phyloP scores from a whole-genome alignment of 2,888 invertebrate species.

The Drosophila tanythrix region DNA sequence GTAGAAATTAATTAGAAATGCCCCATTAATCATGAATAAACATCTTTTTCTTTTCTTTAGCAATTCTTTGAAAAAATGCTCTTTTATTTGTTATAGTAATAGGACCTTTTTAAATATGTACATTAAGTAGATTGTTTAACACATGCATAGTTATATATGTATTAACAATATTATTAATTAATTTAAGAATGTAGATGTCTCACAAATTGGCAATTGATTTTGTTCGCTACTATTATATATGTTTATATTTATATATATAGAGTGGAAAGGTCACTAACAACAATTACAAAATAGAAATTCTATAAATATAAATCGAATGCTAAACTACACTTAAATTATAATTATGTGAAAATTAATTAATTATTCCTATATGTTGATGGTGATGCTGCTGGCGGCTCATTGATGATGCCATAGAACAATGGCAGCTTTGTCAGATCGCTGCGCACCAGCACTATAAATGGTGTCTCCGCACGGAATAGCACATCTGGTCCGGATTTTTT shows the following conservation, averaged over 20 bases:
- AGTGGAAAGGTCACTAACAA: conserved; percentile 4
- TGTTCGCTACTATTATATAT: background rate
- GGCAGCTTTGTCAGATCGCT: conserved; percentile 87
- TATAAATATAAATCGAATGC: conserved; percentile 27
- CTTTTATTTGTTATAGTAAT: conserved; percentile 7
- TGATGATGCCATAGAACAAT: conserved; percentile 89
- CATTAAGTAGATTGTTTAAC: conserved; percentile 15
- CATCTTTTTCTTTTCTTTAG: background rate
- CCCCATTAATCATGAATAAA: background rate
- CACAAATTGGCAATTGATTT: background rate
- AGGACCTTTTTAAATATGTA: conserved; percentile 20
- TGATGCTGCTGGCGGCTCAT: conserved; percentile 84
- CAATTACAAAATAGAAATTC: conserved; percentile 12
- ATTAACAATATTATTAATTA: conserved; percentile 26
- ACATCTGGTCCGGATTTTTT: conserved; percentile 86
- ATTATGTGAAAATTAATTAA: conserved; percentile 23
- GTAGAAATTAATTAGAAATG: background rate
- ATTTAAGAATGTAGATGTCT: background rate
- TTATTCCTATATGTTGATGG: conserved; percentile 5
- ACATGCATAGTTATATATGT: conserved; percentile 22
- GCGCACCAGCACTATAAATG: conserved; percentile 89
- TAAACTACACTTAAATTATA: conserved; percentile 22
- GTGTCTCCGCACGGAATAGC: conserved; percentile 87
- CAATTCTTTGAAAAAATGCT: background rate
- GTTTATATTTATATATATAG: background rate